Base-by-base conservation (phyloP, 2,888 invertebrate genomes). In the Chaetogeoica ovagalla region DNA sequence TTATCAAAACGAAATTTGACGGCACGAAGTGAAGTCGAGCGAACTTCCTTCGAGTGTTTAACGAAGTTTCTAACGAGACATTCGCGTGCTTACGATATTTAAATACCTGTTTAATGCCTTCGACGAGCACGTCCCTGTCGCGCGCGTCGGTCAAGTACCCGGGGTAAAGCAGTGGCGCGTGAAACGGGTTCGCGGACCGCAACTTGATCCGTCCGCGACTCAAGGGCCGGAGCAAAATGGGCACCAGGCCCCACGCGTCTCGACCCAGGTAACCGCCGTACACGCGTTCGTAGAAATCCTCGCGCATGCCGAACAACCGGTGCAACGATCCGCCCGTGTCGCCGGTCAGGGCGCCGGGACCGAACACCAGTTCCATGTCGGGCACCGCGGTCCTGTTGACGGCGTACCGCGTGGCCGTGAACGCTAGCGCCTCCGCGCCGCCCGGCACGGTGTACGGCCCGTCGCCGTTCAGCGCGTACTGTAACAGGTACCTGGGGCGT, bases 141-240 rank as follows among this genome's bases (percentile, higher is more conserved):
- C 83, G 83, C 5, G 88, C 88, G 84, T 93, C 89, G 0, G 90
- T 88, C 85, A 95, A 90, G 86, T 96, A 97, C 85, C 93, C 93
- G 0, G 94, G 92, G 83, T 93, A 90, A 75, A 92, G 88, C 30
- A 87, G 85, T 0, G 92, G 92, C 85, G 88, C 88, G 48, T 89
- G 88, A 60, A 87, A 86, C 0, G 91, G 91, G 85, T 91, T 87
- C 17, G 84, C 85, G 1, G 88, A 87, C 77, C 86, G 85, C 15
- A 91, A 85, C 83, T 86, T 87, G 0, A 93, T 86, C 82, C 90
- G 87, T 0, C 93, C 93, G 83, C 88, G 88, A 21, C 93, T 93
- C 84, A 90, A 89, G 0, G 94, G 93, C 82, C 92, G 88, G 86
- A 93, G 89, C 48, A 93, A 85, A 87, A 93, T 91, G 0, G 93